Conservation (phyloP, 2,797 vertebrate genomes). For the Bufotes viridis region DNA sequence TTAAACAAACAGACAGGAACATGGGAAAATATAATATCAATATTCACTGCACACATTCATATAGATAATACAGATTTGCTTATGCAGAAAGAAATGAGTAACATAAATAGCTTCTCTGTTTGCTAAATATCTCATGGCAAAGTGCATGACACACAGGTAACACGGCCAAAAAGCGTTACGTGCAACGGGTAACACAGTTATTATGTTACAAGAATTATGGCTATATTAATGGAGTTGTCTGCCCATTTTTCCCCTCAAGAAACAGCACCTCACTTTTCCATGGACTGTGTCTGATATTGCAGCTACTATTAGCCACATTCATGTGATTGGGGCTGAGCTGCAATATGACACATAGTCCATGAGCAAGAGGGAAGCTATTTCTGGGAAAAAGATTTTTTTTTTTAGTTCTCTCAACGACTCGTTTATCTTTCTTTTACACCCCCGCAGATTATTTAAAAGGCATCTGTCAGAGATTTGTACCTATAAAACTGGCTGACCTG, state of each 20-base stretch:
- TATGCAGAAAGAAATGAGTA: conserved; percentile 24
- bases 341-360: background rate
- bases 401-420: too few relatives aligned
- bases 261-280: background rate
- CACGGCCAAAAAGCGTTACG: background rate
- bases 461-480: too few relatives aligned
- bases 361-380: background rate
- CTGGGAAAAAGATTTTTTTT: too few relatives aligned
- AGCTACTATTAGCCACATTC: too few relatives aligned
- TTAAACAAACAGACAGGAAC: conserved; percentile 32
- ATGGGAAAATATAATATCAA: conserved; percentile 39
- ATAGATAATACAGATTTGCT: conserved; percentile 13
- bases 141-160: conserved; percentile 28
- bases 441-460: too few relatives aligned
- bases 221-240: background rate
- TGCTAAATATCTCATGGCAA: conserved; percentile 7
- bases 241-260: background rate
- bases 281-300: background rate
- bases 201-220: background rate
- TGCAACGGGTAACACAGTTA: background rate
- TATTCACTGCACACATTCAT: conserved; percentile 12
- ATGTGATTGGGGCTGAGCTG: background rate
- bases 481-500: too few relatives aligned
- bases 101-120: conserved; percentile 31
- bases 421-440: too few relatives aligned